Base-by-base conservation (phyloP, 2,797 vertebrate species). In the Fringilla coelebs region DNA sequence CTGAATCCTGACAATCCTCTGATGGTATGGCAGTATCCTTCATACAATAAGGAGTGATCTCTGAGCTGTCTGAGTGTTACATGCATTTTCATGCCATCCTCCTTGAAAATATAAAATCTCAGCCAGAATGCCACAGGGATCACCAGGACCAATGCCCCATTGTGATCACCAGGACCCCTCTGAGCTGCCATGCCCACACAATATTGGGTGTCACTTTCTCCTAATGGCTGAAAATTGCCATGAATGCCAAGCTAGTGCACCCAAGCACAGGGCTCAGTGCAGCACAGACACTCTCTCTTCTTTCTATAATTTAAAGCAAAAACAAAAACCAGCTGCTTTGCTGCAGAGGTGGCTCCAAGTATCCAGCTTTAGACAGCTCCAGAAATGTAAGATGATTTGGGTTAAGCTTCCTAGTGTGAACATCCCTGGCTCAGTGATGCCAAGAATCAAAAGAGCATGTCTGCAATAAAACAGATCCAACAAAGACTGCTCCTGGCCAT, bases 381-480 rank as follows among this genome's bases (percentile, higher is more conserved):
- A 95, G 80, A 91, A 86, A 90, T 78, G 38, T 29, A 79, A 91
- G 85, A 91, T 70, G 63, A 81, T 88, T 92, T 90, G 73, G 48
- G 85, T 85, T 94, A 83, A 85, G 79, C 85, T 93, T 94, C 82
- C 73, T 86, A 36, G 67, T n/a, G 45, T 76, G 94, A 94, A 85
- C 72, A 85, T 79, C 45, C 63, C 60, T 92, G 43, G 36, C 24
- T 84, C 48, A 51, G 60, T 17, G 77, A 77, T 80, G 91, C 88
- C 87, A 94, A 91, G 92, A 91, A 88, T 62, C 52, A 91, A 89
- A 74, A 41, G 71, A 87, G 45, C 57, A 90, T 1, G 22, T 71
- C 83, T 88, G 82, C 80, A 96, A 73, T 88, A 82, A 88, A 96
- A 63, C 45, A 86, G 48, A 86, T 76, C 55, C 73, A 92, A 96